Evolutionary conservation across 2,888 invertebrate species (phyloP).

Genomic region (Sminthurides aquaticus): DNA sequence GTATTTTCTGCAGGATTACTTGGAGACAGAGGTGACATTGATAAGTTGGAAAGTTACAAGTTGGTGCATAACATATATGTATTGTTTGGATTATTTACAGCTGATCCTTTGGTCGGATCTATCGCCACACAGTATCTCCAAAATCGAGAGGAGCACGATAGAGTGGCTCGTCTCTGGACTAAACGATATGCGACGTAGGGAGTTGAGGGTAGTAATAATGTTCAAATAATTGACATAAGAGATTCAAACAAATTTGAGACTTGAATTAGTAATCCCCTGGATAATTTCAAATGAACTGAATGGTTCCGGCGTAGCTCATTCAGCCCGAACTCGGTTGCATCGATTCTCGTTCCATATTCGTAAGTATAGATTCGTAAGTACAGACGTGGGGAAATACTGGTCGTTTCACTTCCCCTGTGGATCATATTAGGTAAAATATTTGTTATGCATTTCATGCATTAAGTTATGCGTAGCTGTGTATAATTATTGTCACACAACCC

Average conservation of each 20-base stretch:
- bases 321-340: too few species aligned
- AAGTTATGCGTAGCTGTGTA: too few species aligned
- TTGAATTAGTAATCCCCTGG: neutral
- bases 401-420: too few species aligned
- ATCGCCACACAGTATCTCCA: conserved; percentile 97
- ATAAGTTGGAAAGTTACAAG: neutral
- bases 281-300: neutral
- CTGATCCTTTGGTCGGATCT: conserved; percentile 93
- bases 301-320: neutral
- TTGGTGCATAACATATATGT: neutral
- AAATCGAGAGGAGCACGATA: conserved; percentile 94
- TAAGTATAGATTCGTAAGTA: neutral
- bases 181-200: conserved; percentile 92
- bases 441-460: too few species aligned
- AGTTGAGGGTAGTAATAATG: neutral
- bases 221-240: neutral
- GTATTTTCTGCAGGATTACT: too few species aligned
- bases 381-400: too few species aligned
- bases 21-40: too few species aligned
- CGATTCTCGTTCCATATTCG: neutral
- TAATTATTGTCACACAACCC: too few species aligned
- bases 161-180: conserved; percentile 97
- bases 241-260: neutral
- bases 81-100: conserved; percentile 53
- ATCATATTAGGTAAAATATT: too few species aligned